phyloP scores from a whole-genome alignment of 1,140 invertebrate genomes.

The Chrysoperla carnea region DNA sequence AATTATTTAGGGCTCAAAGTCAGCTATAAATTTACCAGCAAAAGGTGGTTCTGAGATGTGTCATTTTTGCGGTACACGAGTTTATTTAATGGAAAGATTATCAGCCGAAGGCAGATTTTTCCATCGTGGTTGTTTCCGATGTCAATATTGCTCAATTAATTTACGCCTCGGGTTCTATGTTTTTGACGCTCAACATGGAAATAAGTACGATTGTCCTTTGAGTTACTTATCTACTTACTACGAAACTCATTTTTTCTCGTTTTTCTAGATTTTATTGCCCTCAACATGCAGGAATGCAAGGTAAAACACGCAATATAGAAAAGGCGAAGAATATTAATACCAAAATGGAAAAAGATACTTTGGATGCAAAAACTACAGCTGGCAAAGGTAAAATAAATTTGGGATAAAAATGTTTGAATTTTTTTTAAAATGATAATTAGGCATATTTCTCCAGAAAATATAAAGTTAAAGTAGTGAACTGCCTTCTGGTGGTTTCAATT shows the following conservation, averaged over 20 bases:
- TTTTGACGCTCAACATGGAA: slow-evolving; percentile 52
- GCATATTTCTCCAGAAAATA: too few species aligned
- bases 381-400: too few species aligned
- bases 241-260: too few species aligned
- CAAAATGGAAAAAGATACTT: too few species aligned
- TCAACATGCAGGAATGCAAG: slow-evolving; percentile 54
- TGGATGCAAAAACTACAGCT: too few species aligned
- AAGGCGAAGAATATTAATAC: too few species aligned
- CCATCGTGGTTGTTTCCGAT: slow-evolving; percentile 57
- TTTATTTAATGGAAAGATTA: slow-evolving; percentile 76
- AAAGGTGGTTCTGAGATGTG: slow-evolving; percentile 59
- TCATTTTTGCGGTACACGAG: slow-evolving; percentile 72
- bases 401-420: too few species aligned
- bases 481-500: too few species aligned
- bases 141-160: slow-evolving; percentile 52
- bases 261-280: slow-evolving; percentile 49
- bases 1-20: slow-evolving; percentile 10
- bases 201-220: slow-evolving; percentile 26
- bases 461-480: too few species aligned
- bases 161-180: slow-evolving; percentile 55
- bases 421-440: too few species aligned
- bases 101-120: slow-evolving; percentile 74
- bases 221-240: too few species aligned
- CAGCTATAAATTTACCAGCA: slow-evolving; percentile 30
- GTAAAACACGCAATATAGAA: slow-evolving; percentile 13